phyloP scores from a whole-genome alignment of 2,113 vertebrate species.

The Peucedramus taeniatus region DNA sequence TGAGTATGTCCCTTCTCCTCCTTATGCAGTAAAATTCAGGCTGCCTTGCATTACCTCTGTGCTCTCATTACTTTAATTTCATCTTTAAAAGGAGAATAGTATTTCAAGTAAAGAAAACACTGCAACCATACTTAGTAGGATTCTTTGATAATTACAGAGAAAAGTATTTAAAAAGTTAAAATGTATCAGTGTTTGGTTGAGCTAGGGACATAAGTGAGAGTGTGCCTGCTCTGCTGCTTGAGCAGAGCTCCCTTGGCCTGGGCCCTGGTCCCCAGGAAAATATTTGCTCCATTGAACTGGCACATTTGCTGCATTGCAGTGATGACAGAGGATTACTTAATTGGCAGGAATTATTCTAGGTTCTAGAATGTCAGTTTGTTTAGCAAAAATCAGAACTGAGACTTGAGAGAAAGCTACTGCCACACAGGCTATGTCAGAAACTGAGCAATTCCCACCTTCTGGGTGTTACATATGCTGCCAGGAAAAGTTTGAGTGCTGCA shows the following conservation, averaged over 20 bases:
- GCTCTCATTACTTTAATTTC: background rate
- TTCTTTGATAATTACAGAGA: background rate
- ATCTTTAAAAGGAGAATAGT: background rate
- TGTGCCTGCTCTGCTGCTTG: rapidly evolving
- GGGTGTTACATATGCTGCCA: background rate
- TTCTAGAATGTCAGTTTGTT: background rate
- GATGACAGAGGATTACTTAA: background rate
- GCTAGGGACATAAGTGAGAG: background rate
- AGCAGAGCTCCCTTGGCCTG: background rate
- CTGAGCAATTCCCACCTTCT: background rate
- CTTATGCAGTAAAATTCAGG: background rate
- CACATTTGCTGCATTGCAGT: background rate
- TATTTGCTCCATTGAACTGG: background rate
- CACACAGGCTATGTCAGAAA: background rate
- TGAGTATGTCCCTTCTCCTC: constrained; percentile 38
- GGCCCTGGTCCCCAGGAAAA: background rate
- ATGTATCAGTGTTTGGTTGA: background rate
- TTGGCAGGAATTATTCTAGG: background rate
- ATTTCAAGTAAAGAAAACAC: background rate
- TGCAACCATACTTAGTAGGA: background rate
- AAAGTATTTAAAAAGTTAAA: background rate
- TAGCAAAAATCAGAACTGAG: background rate
- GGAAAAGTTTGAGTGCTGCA: background rate
- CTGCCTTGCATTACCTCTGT: background rate
- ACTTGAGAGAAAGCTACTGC: background rate